phyloP scores from a whole-genome alignment of 2,113 vertebrate species.

The Lanius ludovicianus region DNA sequence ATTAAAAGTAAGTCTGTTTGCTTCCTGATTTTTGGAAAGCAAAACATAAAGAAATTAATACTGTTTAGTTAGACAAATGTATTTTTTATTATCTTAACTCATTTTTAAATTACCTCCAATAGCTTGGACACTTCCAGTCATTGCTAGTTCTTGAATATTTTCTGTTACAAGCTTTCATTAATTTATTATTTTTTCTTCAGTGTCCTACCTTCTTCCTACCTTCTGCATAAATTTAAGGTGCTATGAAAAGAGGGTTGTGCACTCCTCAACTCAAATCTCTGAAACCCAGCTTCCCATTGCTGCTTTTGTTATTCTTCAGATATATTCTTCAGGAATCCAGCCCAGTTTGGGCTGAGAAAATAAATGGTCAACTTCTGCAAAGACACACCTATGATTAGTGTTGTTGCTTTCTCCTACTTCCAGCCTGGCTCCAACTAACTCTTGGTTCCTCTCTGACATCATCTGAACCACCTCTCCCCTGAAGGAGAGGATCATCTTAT shows the following conservation, averaged over 20 bases:
- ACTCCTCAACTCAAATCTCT: neutral
- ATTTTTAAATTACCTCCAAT: neutral
- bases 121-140: neutral
- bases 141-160: neutral
- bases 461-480: neutral
- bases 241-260: neutral
- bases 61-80: neutral
- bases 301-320: neutral
- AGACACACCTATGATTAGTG: neutral
- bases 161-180: neutral
- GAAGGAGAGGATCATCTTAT: neutral
- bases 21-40: neutral
- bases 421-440: neutral
- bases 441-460: neutral
- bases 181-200: neutral
- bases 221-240: neutral
- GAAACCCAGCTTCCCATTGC: neutral
- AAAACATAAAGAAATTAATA: neutral
- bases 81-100: neutral
- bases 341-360: neutral
- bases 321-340: neutral
- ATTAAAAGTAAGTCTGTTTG: neutral
- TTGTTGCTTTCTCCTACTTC: neutral
- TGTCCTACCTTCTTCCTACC: neutral
- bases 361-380: neutral